Evolutionary conservation across 2,797 vertebrate species (phyloP).

Genomic region (Tachyglossus aculeatus): DNA sequence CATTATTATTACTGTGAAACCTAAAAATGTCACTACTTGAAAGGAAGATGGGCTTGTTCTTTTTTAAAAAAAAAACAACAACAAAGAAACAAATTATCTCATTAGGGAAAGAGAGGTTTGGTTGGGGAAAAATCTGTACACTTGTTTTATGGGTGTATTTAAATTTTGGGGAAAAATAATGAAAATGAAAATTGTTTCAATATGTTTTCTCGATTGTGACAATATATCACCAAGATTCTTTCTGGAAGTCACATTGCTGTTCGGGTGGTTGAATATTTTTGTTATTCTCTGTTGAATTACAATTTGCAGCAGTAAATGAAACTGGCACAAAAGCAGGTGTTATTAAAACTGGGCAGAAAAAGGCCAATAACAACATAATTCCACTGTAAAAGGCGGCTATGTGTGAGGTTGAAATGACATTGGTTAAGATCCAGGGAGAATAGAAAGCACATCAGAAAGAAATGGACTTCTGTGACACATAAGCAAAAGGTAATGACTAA

Average conservation of each 20-base stretch:
- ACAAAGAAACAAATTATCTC: conserved; percentile 65
- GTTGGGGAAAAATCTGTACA: conserved; percentile 58
- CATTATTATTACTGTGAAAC: too few relatives aligned
- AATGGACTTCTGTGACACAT: conserved; percentile 77
- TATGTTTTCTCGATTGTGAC: conserved; percentile 70
- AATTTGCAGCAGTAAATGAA: conserved; percentile 71
- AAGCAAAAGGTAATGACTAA: conserved; percentile 81
- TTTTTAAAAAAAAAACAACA: conserved; percentile 61
- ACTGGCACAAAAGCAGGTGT: conserved; percentile 68
- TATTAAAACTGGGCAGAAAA: conserved; percentile 73
- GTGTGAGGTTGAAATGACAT: conserved; percentile 67
- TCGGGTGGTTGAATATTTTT: conserved; percentile 32
- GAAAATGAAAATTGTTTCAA: conserved; percentile 70
- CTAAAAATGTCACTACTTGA: conserved; percentile 67
- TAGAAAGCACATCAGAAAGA: conserved; percentile 67
- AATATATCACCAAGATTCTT: conserved; percentile 65
- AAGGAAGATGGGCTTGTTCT: conserved; percentile 46
- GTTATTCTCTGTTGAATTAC: conserved; percentile 66
- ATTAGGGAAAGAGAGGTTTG: conserved; percentile 62
- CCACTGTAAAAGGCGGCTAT: conserved; percentile 64
- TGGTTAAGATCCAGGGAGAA: conserved; percentile 66
- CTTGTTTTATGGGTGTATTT: conserved; percentile 65
- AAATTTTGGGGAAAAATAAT: conserved; percentile 66
- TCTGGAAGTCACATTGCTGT: conserved; percentile 50
- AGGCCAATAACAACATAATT: conserved; percentile 60